These are phyloP conservation scores for Xanthorhoe spadicearia DNA, from an alignment of 2,888 invertebrate genomes.

Conservation along the genomic window DNA sequence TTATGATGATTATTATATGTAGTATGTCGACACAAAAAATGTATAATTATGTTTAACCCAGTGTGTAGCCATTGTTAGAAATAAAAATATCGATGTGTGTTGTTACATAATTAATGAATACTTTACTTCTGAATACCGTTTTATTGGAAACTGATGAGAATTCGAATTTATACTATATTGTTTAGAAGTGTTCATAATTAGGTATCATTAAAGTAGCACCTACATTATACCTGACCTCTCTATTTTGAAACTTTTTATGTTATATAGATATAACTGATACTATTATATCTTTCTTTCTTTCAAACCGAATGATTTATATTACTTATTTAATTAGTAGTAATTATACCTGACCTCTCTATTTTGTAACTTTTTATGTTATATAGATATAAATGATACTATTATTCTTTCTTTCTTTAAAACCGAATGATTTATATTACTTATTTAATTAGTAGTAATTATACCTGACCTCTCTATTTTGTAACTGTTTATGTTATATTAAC, in stretches of 20 bases:
- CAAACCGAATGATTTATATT: too few species aligned
- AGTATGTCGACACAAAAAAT: constrained; percentile 2
- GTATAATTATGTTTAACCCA: neutral
- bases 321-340: too few species aligned
- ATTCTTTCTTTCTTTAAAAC: too few species aligned
- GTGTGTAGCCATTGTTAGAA: neutral
- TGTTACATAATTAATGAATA: neutral
- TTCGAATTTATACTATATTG: neutral
- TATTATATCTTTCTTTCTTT: too few species aligned
- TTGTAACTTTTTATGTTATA: constrained; percentile 1
- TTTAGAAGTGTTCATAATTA: neutral
- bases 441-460: too few species aligned
- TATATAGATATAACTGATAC: constrained; percentile 27
- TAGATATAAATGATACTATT: constrained; percentile 17
- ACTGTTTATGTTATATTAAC: neutral
- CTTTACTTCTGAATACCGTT: neutral
- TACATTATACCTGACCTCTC: neutral
- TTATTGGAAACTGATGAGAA: neutral
- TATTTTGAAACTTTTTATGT: constrained; percentile 1
- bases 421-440: too few species aligned
- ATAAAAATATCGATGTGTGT: neutral
- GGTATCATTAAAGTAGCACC: neutral
- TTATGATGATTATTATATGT: neutral
- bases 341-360: neutral
- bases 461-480: neutral